phyloP scores from a whole-genome alignment of 2,797 vertebrate species.

The Bufotes viridis region DNA sequence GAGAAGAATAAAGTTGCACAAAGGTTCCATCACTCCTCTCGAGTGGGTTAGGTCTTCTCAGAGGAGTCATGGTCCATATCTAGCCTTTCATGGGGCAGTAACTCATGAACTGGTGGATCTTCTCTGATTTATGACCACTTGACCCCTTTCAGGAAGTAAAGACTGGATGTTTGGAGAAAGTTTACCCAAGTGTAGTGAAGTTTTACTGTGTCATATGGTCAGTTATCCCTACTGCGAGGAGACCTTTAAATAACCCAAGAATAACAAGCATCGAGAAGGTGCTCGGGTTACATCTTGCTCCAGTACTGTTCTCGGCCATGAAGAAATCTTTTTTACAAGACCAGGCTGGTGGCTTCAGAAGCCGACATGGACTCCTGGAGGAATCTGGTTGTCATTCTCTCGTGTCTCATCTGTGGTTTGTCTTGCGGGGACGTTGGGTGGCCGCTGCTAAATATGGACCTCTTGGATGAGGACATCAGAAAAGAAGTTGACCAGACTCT shows the following conservation, averaged over 20 bases:
- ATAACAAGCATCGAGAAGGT: conserved; percentile 17
- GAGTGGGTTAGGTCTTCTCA: background rate
- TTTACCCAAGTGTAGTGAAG: background rate
- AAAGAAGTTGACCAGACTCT: conserved; percentile 51
- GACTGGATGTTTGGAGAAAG: conserved; percentile 22
- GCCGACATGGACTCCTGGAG: background rate
- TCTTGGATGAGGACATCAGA: conserved; percentile 31
- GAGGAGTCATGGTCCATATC: background rate
- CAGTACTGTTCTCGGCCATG: background rate
- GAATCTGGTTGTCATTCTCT: conserved; percentile 32
- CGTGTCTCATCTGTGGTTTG: conserved; percentile 20
- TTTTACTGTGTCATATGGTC: conserved; percentile 24
- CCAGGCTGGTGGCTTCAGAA: background rate
- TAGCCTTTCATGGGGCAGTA: background rate
- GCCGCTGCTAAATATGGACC: conserved; percentile 19
- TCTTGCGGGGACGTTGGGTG: background rate
- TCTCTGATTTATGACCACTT: conserved; percentile 4
- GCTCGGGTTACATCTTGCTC: conserved; percentile 35
- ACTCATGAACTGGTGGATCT: background rate
- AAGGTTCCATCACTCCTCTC: background rate
- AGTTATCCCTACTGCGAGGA: conserved; percentile 1
- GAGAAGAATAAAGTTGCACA: background rate
- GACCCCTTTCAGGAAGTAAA: background rate
- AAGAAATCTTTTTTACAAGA: conserved; percentile 16
- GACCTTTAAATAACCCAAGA: conserved; percentile 46